Percentiles rank a stretch among this genome's conserved stretches.
These are phyloP conservation scores for Lacanobia wlatinum DNA, from an alignment of 2,888 invertebrate genomes.

Conservation along the genomic window DNA sequence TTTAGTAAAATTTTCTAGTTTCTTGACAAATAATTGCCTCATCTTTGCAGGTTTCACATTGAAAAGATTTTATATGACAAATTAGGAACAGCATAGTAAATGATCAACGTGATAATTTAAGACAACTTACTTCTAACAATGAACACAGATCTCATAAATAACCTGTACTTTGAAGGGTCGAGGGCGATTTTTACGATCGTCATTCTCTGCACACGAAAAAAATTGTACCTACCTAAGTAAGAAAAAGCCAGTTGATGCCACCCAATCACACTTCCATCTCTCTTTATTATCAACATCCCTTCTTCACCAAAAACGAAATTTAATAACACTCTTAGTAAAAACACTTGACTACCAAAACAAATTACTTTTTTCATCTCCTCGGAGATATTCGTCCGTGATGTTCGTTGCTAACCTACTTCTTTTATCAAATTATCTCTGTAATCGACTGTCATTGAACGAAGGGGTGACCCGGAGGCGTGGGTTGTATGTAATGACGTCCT, in stretches of 20 bases:
- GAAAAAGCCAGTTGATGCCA: neutral
- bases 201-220: neutral
- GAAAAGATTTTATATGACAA: too few species aligned
- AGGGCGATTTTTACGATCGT: neutral
- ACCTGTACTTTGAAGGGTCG: neutral
- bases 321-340: conserved; percentile 22
- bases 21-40: neutral
- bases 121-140: too few species aligned
- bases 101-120: too few species aligned
- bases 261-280: neutral
- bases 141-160: neutral
- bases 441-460: conserved; percentile 56
- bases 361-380: conserved; percentile 52
- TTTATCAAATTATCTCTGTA: conserved; percentile 61
- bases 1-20: too few species aligned
- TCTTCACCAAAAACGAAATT: conserved; percentile 20
- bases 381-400: conserved; percentile 48
- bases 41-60: too few species aligned
- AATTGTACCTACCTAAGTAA: too few species aligned
- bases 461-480: conserved; percentile 54
- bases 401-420: conserved; percentile 53
- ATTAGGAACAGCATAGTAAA: too few species aligned
- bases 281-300: conserved; percentile 1
- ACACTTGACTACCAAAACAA: conserved; percentile 38
- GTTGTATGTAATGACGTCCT: conserved; percentile 56